phyloP scores from a whole-genome alignment of 2,888 invertebrate genomes.

The Agapostemon virescens region DNA sequence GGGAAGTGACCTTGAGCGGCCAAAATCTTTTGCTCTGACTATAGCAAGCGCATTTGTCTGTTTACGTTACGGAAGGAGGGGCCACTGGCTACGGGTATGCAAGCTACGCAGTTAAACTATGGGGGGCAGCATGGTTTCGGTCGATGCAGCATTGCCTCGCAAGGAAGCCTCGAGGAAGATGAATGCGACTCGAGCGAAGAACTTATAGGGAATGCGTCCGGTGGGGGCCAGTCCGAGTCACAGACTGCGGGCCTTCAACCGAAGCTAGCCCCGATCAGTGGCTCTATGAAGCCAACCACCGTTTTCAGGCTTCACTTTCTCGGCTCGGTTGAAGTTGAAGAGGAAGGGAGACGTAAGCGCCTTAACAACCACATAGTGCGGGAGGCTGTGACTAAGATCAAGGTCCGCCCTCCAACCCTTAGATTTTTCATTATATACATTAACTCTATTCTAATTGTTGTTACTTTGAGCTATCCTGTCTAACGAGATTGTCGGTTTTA shows the following conservation, averaged over 20 bases:
- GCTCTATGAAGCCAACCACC: conserved; percentile 80
- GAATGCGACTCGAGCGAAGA: conserved; percentile 80
- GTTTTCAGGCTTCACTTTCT: conserved; percentile 91
- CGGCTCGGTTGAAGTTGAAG: conserved; percentile 92
- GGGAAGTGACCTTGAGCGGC: conserved; percentile 20
- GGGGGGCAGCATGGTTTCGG: conserved; percentile 78
- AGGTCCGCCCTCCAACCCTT: conserved; percentile 83
- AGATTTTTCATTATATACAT: conserved; percentile 55
- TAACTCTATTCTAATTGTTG: conserved; percentile 40
- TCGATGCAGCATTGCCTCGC: conserved; percentile 78
- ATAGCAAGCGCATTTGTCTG: conserved; percentile 75
- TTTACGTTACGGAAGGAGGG: conserved; percentile 77
- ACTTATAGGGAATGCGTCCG: conserved; percentile 77
- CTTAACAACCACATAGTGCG: conserved; percentile 94
- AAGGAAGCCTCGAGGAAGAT: conserved; percentile 79
- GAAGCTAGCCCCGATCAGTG: conserved; percentile 76
- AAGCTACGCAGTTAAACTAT: conserved; percentile 79
- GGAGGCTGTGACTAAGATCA: conserved; percentile 92
- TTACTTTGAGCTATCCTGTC: conserved; percentile 25
- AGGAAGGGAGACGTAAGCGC: conserved; percentile 88
- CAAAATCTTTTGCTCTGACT: conserved; percentile 28
- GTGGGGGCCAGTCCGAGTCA: conserved; percentile 74
- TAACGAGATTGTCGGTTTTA: conserved; percentile 9
- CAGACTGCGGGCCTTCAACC: conserved; percentile 72
- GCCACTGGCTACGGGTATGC: conserved; percentile 73